Base-by-base conservation (phyloP, 2,797 vertebrate genomes). In the Alauda arvensis region DNA sequence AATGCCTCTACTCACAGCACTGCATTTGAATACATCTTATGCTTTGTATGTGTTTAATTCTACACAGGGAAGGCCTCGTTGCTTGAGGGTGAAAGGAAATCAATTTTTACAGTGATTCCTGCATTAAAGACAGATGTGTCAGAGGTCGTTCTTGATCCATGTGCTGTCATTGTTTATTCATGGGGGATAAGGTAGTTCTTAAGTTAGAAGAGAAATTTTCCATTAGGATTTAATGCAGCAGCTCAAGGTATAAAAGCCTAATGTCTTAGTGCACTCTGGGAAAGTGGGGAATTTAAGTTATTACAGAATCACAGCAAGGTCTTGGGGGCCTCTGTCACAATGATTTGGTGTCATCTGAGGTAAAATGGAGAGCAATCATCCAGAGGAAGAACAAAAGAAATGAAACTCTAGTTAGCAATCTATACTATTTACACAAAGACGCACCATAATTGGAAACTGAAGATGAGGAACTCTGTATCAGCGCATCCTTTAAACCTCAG, bases 91-190 rank as follows among this genome's bases (percentile, higher is more conserved):
- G 59, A 91, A 94, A 90, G 70, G 56, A 94, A 92, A 95, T 91
- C 14, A 91, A 87, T 92, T 92, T 94, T 94, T 89, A 65, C 74
- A 87, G 62, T 83, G 90, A 87, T 89, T 94, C 61, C 51, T 91
- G 74, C 85, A 81, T 81, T 91, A 82, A 92, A 87, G 91, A 76
- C 69, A 87, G 56, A 72, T 60, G 56, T 88, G 75, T 91, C 67
- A 51, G 72, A 70, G 87, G 87, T 89, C 89, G 65, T 62, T 91
- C 77, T 93, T 91, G 93, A 96, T 93, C 88, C 81, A 93, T 88
- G 90, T 74, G 62, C 75, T 92, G 88, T 71, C 85, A 84, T 92
- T 96, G 93, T 95, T 95, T 96, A 96, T 96, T 96, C 90, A 93
- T 92, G 80, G 84, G 49, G 83, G 77, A 86, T 85, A 96, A 85